Evolutionary conservation across 2,797 vertebrate genomes (phyloP), one percentile per base, ranked within the genome.

Genomic region (Clangula hyemalis): DNA sequence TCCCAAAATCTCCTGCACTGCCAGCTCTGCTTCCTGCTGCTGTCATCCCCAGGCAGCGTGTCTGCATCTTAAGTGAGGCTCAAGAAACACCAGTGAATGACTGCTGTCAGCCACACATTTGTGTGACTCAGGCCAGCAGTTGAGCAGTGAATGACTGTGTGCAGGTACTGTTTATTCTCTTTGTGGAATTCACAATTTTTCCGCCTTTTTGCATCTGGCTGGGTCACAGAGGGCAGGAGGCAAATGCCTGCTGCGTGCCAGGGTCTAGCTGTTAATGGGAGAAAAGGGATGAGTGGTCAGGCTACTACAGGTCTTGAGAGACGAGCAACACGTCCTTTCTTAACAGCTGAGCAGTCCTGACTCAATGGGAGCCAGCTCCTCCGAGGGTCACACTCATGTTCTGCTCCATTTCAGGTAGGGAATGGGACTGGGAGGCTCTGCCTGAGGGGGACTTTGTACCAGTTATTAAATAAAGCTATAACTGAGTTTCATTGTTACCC

Each of bases 381-480:
- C 64, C 21, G 11, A 84, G 75, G 49, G 80, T 85, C 39, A 20
- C 4, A 7, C 94, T 96, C 71, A 69, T 3, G 69, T 97, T 97
- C 92, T 95, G 94, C 96, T 93, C 86, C 92, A 56, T 93, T 96
- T 93, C 87, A 97, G 93, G 91, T 94, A 97, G 94, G 92, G 96
- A 97, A 96, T 94, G 94, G 87, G 66, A 96, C 84, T 11, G 58
- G 73, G 80, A 97, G 90, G 93, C 94, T 97, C 94, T 95, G 96
- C 94, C 88, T 60, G 96, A 97, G 78, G 93, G 89, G 25, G 6
- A 97, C 97, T 98, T 98, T 97, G 96, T 98, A 98, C 96, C 85
- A 38, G 95, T 97, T 96, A 96, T 87, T 95, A 95, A 98, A 98
- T 98, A 98, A 98, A 98, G 97, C 97, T 98, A 51, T 97, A 96